Evolutionary conservation across 2,888 invertebrate genomes (phyloP).

Genomic region (Notodonta ziczac): DNA sequence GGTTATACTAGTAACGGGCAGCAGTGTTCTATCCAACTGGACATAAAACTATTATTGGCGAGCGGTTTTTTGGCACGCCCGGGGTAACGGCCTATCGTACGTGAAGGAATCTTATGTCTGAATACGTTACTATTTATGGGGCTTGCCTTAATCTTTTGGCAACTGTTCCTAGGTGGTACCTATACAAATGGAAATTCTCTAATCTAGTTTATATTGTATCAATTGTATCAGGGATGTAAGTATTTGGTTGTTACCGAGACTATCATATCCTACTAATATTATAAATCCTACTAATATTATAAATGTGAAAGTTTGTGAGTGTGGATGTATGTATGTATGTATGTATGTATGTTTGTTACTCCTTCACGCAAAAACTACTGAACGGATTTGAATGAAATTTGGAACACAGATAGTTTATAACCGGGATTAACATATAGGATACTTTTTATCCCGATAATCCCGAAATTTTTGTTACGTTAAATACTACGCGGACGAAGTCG

Average conservation of each 20-base stretch:
- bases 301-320: no score
- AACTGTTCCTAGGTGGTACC: slow-evolving; percentile 19
- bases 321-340: no score
- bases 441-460: no score
- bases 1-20: slow-evolving; percentile 18
- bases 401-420: no score
- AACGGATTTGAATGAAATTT: no score
- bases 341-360: no score
- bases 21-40: slow-evolving; percentile 14
- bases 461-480: no score
- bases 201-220: slow-evolving; percentile 12
- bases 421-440: no score
- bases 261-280: no score
- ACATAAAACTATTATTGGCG: slow-evolving; percentile 27
- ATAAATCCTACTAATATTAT: no score
- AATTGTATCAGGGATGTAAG: not conserved
- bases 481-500: no score
- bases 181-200: slow-evolving; percentile 17
- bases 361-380: no score
- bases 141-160: slow-evolving; percentile 31
- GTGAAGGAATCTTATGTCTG: slow-evolving; percentile 28
- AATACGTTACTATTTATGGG: slow-evolving; percentile 16
- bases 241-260: not conserved
- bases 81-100: slow-evolving; percentile 29
- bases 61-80: slow-evolving; percentile 34